Percentiles rank a stretch among this genome's conserved stretches.
Conservation (phyloP, 2,797 vertebrate species). For the Poecilia wingei region DNA sequence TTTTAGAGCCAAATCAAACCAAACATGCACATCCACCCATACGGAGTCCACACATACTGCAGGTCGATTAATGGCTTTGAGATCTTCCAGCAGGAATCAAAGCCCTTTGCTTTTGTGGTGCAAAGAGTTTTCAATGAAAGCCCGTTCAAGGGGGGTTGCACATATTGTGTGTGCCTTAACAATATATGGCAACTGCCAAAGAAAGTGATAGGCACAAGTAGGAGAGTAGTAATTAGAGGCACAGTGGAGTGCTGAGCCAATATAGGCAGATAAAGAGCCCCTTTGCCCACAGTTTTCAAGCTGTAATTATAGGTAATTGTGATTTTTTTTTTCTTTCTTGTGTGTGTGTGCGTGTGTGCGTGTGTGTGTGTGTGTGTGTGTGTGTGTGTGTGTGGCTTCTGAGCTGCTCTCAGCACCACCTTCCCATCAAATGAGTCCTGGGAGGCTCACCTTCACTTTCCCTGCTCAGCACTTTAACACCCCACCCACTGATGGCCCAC, state of each 20-base stretch:
- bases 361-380: not conserved
- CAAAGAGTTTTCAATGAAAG: slow-evolving; percentile 6
- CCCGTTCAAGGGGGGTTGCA: slow-evolving; percentile 4
- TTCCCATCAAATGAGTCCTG: slow-evolving; percentile 72
- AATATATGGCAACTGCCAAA: slow-evolving; percentile 49
- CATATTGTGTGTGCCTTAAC: slow-evolving; percentile 40
- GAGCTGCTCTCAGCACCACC: slow-evolving; percentile 67
- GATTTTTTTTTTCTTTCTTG: slow-evolving; percentile 51
- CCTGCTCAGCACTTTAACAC: slow-evolving; percentile 77
- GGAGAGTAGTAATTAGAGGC: slow-evolving; percentile 70
- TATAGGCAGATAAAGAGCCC: slow-evolving; percentile 75
- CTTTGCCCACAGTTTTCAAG: slow-evolving; percentile 68
- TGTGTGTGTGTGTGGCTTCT: slow-evolving; percentile 44
- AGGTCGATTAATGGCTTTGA: not conserved
- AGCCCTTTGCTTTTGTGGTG: slow-evolving; percentile 10
- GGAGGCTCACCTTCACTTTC: slow-evolving; percentile 74
- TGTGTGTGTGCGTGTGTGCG: not conserved
- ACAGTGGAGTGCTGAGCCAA: slow-evolving; percentile 68
- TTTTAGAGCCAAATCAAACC: not conserved
- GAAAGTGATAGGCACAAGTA: slow-evolving; percentile 57
- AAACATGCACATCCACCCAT: not conserved
- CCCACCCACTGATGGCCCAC: slow-evolving; percentile 69
- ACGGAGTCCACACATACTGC: not conserved
- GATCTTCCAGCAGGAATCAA: slow-evolving; percentile 19
- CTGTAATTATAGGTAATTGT: slow-evolving; percentile 80